phyloP scores from a whole-genome alignment of 2,113 vertebrate genomes.

The Pundamilia nyererei region DNA sequence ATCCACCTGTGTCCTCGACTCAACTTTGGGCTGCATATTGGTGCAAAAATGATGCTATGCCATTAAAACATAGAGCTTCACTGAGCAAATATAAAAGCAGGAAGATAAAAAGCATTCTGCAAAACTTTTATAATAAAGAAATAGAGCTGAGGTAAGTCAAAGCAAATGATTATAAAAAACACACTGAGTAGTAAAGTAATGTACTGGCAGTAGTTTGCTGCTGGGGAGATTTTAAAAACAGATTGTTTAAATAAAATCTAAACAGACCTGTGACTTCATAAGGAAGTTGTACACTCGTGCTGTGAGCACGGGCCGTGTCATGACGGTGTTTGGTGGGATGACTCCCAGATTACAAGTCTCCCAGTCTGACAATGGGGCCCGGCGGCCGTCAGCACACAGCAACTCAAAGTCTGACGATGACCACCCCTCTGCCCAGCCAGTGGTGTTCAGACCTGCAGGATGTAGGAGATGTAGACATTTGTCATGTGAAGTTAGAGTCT shows the following conservation, averaged over 20 bases:
- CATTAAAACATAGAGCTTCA: background rate
- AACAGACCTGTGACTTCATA: constrained; percentile 79
- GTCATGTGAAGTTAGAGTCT: background rate
- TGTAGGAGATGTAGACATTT: background rate
- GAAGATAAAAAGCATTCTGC: background rate
- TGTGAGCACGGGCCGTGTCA: constrained; percentile 81
- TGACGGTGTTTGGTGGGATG: constrained; percentile 78
- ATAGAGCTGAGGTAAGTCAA: background rate
- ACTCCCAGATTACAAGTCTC: constrained; percentile 78
- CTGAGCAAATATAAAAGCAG: background rate
- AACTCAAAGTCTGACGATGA: constrained; percentile 74
- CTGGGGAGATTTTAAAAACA: background rate
- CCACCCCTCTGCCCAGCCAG: constrained; percentile 76
- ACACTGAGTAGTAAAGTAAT: background rate
- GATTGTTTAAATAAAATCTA: background rate
- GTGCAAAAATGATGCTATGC: background rate
- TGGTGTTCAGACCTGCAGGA: constrained; percentile 70
- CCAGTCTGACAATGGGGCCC: constrained; percentile 77
- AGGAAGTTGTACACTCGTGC: constrained; percentile 80
- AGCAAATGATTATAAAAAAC: background rate
- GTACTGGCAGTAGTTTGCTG: rapidly evolving
- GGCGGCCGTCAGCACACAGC: constrained; percentile 73
- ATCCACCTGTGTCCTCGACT: background rate
- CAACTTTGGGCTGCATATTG: background rate
- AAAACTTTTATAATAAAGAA: background rate